Percentiles rank a stretch among this genome's conserved stretches.
Evolutionary conservation across 2,888 invertebrate species (phyloP).

Genomic region (Callyntrura guangdongensis): DNA sequence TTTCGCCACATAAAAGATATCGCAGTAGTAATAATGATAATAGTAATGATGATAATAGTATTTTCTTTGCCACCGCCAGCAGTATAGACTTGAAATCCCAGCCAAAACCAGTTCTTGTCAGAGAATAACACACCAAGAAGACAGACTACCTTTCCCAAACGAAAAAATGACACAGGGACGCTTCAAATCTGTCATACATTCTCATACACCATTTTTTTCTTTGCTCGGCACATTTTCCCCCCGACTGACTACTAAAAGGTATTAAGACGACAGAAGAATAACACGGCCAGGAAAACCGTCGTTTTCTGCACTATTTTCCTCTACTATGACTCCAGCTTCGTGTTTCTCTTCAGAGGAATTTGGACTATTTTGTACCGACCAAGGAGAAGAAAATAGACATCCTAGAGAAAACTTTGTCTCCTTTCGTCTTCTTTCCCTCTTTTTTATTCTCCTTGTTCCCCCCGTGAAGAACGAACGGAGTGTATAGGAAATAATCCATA

Average conservation of each 20-base stretch:
- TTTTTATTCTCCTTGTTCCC: not conserved
- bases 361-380: constrained; percentile 4
- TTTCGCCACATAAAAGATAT: no score
- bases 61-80: not conserved
- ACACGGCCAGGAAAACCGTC: not conserved
- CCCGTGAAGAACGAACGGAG: not conserved
- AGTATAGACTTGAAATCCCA: not conserved
- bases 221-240: not conserved
- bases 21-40: no score
- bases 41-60: not conserved
- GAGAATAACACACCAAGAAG: no score
- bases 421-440: not conserved
- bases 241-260: no score
- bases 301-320: not conserved
- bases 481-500: not conserved
- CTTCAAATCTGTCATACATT: constrained; percentile 25
- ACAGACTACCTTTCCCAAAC: no score
- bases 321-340: not conserved
- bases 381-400: not conserved
- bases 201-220: not conserved
- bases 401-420: not conserved
- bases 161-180: not conserved
- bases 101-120: not conserved
- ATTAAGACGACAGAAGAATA: not conserved
- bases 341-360: constrained; percentile 38